Evolutionary conservation across 2,113 vertebrate species (phyloP), one percentile per base, ranked within the genome.

Genomic region (Oryzias celebensis): DNA sequence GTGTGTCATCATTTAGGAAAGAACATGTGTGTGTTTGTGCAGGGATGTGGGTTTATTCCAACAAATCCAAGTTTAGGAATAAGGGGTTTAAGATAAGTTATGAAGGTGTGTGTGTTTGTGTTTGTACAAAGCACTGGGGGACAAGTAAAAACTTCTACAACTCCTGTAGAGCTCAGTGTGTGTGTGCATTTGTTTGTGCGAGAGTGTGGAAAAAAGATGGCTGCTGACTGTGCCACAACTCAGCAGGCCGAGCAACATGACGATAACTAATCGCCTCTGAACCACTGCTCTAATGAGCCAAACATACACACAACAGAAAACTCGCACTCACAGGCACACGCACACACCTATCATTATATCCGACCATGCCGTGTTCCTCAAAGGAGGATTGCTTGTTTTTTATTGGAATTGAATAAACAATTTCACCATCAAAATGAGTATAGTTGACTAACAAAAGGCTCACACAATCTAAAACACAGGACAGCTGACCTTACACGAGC

Each of bases 201-300:
- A 45, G 50, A 36, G 59, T 51, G 65, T 41, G 45, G 6, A 64
- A 71, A 58, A 73, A 76, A 85, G 81, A 84, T 67, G 81, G 36
- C 77, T 77, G 81, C 80, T 72, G 69, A 86, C 57, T 81, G 71
- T 77, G 85, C 82, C 82, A 82, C 74, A 88, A 68, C 83, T 80
- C 88, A 84, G 86, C 87, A 75, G 85, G 78, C 71, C 65, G 55
- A 55, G 66, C 65, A 78, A 84, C 81, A 82, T 77, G 75, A 84
- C 65, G 53, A 87, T 85, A 81, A 88, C 78, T 86, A 89, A 90
- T 88, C 66, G 53, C 71, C 75, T 80, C 62, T 65, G 59, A 80
- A 82, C 70, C 53, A 66, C 77, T 66, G 74, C 66, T 58, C 81
- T 85, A 88, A 90, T 81, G 81, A 88, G 77, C 73, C 71, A 75